These are phyloP conservation scores for Phycodurus eques DNA, from an alignment of 2,113 vertebrate species.

Conservation along the genomic window DNA sequence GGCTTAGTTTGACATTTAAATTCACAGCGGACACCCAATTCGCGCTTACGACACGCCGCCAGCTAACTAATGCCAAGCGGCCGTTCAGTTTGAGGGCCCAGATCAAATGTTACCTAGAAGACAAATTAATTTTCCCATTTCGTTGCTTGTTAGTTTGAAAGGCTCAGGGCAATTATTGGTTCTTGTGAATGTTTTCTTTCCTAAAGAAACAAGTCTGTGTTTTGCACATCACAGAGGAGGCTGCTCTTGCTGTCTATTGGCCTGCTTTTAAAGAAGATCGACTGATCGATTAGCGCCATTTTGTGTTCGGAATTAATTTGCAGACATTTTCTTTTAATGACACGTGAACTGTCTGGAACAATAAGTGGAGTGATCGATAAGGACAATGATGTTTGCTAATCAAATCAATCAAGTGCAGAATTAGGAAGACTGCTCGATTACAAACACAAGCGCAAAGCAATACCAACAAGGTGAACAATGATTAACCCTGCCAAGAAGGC, in stretches of 20 bases:
- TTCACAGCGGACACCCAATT: slow-evolving; percentile 14
- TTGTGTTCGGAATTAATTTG: slow-evolving; percentile 52
- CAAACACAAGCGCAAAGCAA: slow-evolving; percentile 10
- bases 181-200: slow-evolving; percentile 47
- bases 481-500: slow-evolving; percentile 14
- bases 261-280: slow-evolving; percentile 14
- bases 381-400: slow-evolving; percentile 40
- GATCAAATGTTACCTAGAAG: slow-evolving; percentile 65
- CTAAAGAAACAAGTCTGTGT: slow-evolving; percentile 52
- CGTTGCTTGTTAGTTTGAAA: slow-evolving; percentile 60
- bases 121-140: slow-evolving; percentile 66
- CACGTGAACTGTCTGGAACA: slow-evolving; percentile 43
- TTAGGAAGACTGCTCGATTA: slow-evolving; percentile 15
- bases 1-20: slow-evolving; percentile 34
- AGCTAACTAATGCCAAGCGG: slow-evolving; percentile 16
- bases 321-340: slow-evolving; percentile 42
- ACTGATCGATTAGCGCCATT: slow-evolving; percentile 39
- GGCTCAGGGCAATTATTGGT: slow-evolving; percentile 46
- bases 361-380: slow-evolving; percentile 43
- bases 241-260: slow-evolving; percentile 46
- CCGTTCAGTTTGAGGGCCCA: slow-evolving; percentile 44
- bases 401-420: slow-evolving; percentile 26
- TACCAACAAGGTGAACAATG: slow-evolving; percentile 37
- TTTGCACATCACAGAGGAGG: slow-evolving; percentile 41
- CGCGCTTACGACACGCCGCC: slow-evolving; percentile 18